Evolutionary conservation across 2,113 vertebrate genomes (phyloP).

Genomic region (Ivindomyrus marchei): DNA sequence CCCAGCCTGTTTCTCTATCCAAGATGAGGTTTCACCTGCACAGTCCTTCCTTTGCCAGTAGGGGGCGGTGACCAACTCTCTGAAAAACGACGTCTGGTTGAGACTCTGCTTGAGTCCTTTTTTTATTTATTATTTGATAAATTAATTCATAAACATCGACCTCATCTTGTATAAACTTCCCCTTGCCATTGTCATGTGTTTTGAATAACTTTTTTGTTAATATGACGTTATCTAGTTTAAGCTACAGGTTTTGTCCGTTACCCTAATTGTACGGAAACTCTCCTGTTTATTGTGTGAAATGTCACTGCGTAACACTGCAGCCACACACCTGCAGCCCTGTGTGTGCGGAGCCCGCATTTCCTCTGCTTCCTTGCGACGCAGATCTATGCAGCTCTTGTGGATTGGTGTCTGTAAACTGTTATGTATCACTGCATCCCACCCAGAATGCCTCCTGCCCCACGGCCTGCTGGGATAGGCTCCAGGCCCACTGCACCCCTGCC

Average conservation of each 20-base stretch:
- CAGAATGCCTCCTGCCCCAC: neutral
- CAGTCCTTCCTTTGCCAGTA: neutral
- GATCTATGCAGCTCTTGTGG: neutral
- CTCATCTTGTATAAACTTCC: neutral
- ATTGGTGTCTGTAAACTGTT: neutral
- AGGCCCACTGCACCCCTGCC: neutral
- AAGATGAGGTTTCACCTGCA: neutral
- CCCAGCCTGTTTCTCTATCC: neutral
- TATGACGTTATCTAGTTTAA: neutral
- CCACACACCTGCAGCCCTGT: neutral
- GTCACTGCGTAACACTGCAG: neutral
- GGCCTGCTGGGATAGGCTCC: neutral
- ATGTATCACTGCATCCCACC: neutral
- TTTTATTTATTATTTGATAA: neutral
- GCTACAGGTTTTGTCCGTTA: neutral
- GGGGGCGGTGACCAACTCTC: neutral
- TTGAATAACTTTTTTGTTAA: neutral
- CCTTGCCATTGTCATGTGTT: neutral
- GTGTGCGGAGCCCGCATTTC: neutral
- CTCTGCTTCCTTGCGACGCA: neutral
- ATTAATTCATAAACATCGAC: slow-evolving; percentile 6
- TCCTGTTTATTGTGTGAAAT: neutral
- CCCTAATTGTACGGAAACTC: neutral
- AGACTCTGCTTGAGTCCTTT: neutral
- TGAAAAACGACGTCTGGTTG: neutral